Evolutionary conservation across 2,113 vertebrate species (phyloP), one percentile per base, ranked within the genome.

Genomic region (Lycaon pictus): DNA sequence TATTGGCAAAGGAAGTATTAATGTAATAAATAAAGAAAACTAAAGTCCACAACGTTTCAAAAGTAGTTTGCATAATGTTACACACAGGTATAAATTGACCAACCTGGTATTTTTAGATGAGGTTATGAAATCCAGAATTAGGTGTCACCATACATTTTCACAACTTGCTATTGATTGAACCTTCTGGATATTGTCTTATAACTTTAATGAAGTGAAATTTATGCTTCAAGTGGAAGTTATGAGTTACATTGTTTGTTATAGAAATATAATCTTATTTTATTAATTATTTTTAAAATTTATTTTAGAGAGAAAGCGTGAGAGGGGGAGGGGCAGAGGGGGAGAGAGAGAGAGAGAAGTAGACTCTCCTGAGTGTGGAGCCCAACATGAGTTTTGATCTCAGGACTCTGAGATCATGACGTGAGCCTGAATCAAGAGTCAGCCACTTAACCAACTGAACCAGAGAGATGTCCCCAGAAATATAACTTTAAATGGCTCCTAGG

Each of bases 251-350:
- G 2, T 77, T 29, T 86, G 3, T 77, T 80, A 37, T 0, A 91
- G 55, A 97, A 80, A 88, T 97, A 65, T 69, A 88, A 19, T 55
- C 56, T 76, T 63, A 81, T 69, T 69, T 69, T 69, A 8, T 22
- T 43, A 43, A 43, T 58, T 58, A 35, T 69, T 69, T 69, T 69
- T 35, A 7, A 69, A 69, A 35, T 69, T 69, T 69, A 69, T 69
- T 3, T 35, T 35, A n/a, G 32, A n/a, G 65, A 69, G 67, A 69
- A 69, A 69, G 67, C 16, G 9, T n/a, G 67, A 69, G 67, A n/a
- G 32, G 16, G n/a, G 7, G 16, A 69, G 7, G 32, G 16, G 32
- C 7, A 19, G 67, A n/a, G 7, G 65, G 67, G 19, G 65, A 69
- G 65, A 32, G 29, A 55, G 55, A 55, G 27, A 67, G 65, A 67